Percentiles rank a stretch among this genome's conserved stretches.
phyloP scores from a whole-genome alignment of 35 echinoderm and acorn worm genomes.

The Strongylocentrotus purpuratus region DNA sequence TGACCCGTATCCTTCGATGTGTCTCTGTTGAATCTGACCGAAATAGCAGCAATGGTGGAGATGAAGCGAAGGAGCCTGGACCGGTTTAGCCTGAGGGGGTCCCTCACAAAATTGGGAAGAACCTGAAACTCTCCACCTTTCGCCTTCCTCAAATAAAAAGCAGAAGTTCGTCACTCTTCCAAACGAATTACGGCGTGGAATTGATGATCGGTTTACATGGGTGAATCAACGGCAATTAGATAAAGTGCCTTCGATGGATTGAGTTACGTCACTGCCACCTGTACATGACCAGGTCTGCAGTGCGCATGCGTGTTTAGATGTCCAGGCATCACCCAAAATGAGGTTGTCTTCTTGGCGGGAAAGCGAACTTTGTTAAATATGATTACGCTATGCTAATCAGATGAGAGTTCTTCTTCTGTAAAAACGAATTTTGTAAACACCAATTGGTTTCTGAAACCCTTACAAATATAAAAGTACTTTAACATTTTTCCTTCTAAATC shows the following conservation, averaged over 20 bases:
- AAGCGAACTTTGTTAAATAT: no score
- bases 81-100: not conserved
- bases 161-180: conserved; percentile 26
- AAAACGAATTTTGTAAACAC: no score
- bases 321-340: not conserved
- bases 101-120: not conserved
- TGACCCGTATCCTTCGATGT: not conserved
- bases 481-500: no score
- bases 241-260: conserved; percentile 24
- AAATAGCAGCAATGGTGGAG: not conserved
- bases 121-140: not conserved
- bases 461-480: no score
- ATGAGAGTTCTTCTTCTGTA: no score
- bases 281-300: not conserved
- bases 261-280: conserved; percentile 19
- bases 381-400: no score
- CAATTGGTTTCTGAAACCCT: no score
- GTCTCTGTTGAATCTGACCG: not conserved
- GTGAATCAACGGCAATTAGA: conserved; percentile 41
- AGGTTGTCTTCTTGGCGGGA: not conserved
- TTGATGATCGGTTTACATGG: conserved; percentile 32
- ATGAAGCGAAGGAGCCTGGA: not conserved
- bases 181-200: conserved; percentile 37
- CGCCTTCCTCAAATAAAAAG: conserved; percentile 24
- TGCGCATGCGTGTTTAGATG: not conserved